phyloP scores from a whole-genome alignment of 2,113 vertebrate genomes.

The Todiramphus saurophagus region DNA sequence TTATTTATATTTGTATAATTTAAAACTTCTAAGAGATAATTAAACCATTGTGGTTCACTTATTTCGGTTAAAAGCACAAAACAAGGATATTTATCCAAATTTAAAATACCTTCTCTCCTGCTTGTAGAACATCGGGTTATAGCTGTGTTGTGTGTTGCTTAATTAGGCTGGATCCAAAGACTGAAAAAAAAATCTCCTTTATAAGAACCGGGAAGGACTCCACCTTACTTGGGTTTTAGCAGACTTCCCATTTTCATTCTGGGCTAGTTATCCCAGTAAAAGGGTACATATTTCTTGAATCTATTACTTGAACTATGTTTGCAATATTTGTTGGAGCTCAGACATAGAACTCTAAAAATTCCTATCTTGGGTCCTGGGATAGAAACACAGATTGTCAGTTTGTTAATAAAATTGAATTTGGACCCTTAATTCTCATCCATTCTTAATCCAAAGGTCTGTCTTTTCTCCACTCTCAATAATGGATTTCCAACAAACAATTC shows the following conservation, averaged over 20 bases:
- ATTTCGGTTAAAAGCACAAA: background rate
- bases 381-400: background rate
- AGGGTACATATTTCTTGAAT: background rate
- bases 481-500: background rate
- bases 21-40: background rate
- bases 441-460: background rate
- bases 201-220: background rate
- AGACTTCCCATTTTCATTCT: background rate
- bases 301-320: background rate
- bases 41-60: background rate
- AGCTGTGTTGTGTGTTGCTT: background rate
- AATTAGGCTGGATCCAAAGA: background rate
- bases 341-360: background rate
- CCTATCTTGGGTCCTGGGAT: background rate
- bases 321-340: background rate
- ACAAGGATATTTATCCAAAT: background rate
- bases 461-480: background rate
- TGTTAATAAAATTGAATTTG: background rate
- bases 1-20: background rate
- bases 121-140: background rate
- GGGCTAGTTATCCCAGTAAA: background rate
- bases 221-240: background rate
- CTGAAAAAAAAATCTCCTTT: background rate
- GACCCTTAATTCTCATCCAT: background rate
- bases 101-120: background rate